Evolutionary conservation across 2,888 invertebrate genomes (phyloP).

Genomic region (Netelia melanura): DNA sequence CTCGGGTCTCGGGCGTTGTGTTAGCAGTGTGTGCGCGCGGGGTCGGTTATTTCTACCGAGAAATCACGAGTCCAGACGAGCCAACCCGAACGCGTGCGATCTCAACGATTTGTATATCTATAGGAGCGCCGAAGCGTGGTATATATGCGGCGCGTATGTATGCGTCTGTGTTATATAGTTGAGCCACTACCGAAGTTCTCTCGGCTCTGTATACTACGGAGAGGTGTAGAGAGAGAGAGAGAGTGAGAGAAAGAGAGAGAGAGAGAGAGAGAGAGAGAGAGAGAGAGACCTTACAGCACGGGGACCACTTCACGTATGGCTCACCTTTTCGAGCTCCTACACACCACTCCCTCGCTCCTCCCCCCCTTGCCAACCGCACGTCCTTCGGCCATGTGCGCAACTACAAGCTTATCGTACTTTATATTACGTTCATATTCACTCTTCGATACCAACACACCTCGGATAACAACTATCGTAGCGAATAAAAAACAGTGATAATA

Average conservation of each 20-base stretch:
- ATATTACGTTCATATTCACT: constrained; percentile 29
- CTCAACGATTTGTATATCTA: constrained; percentile 29
- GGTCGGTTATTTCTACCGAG: constrained; percentile 78
- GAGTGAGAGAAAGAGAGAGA: constrained; percentile 36
- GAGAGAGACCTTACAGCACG: constrained; percentile 16
- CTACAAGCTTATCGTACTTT: constrained; percentile 19
- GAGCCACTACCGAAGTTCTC: constrained; percentile 50
- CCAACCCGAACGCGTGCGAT: constrained; percentile 62
- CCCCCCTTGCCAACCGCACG: not conserved
- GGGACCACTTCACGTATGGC: constrained; percentile 60
- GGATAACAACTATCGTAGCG: too few relatives aligned
- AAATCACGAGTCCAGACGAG: constrained; percentile 76
- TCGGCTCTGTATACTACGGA: constrained; percentile 36
- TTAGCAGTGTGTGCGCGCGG: constrained; percentile 78
- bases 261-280: constrained; percentile 17
- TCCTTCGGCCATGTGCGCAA: not conserved
- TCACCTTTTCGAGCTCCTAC: constrained; percentile 53
- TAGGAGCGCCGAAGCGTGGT: constrained; percentile 38
- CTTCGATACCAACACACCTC: not conserved
- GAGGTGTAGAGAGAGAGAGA: constrained; percentile 32
- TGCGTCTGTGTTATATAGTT: not conserved
- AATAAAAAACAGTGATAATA: too few relatives aligned
- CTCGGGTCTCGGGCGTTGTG: constrained; percentile 76
- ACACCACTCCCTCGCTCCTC: constrained; percentile 22
- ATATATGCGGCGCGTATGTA: constrained; percentile 2